phyloP scores from a whole-genome alignment of 2,113 vertebrate genomes.

The Dendrocopos noguchii region DNA sequence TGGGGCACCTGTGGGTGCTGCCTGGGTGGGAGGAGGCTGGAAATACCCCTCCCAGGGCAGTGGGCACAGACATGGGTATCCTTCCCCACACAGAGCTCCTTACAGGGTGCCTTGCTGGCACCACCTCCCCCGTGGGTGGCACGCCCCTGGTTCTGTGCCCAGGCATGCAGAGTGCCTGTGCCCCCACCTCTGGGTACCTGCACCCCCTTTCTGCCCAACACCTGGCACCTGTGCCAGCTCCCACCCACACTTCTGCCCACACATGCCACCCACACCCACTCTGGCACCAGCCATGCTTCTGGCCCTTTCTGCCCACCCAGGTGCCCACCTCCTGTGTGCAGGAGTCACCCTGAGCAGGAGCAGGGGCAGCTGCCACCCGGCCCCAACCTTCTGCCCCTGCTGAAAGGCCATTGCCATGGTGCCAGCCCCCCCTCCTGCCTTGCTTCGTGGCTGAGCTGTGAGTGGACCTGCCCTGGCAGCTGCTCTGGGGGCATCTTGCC shows the following conservation, averaged over 20 bases:
- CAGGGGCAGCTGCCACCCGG: neutral
- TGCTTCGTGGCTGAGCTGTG: too few relatives aligned
- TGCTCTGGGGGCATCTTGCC: neutral
- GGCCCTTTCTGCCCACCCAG: neutral
- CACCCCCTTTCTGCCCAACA: neutral
- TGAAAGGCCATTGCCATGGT: neutral
- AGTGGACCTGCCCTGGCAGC: too few relatives aligned
- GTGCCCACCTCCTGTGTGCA: neutral
- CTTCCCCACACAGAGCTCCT: neutral
- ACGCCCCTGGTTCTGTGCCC: neutral
- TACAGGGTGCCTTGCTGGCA: neutral
- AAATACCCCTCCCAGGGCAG: neutral
- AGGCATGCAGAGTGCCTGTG: too few relatives aligned
- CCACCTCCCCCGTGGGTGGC: neutral
- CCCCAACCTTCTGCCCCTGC: neutral
- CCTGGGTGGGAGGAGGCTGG: too few relatives aligned
- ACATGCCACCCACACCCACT: neutral
- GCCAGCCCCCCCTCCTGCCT: too few relatives aligned
- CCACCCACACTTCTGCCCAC: neutral
- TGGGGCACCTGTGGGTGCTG: neutral
- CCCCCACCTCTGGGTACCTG: neutral
- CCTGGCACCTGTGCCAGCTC: neutral
- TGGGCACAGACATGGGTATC: accelerated
- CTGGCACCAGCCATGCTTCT: neutral
- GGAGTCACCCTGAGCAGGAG: neutral